Evolutionary conservation across 92 coral and sea anemone species (phyloP).

Genomic region (Phenganax marumi): DNA sequence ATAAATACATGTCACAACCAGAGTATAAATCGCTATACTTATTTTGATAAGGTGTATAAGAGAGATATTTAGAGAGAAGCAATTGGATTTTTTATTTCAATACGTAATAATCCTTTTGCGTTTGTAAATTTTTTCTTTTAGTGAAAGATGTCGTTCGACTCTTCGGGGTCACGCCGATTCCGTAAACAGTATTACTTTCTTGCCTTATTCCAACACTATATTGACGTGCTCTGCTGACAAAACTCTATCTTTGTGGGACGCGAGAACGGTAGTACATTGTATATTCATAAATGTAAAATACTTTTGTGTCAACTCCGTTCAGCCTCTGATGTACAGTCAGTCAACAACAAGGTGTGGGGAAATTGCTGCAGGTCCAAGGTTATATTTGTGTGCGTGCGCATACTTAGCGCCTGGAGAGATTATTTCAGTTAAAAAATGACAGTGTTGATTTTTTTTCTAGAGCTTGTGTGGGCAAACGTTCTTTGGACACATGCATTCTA

Average conservation of each 20-base stretch:
- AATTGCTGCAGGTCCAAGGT: too few relatives aligned
- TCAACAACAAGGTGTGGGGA: too few relatives aligned
- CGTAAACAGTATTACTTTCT: conserved; percentile 85
- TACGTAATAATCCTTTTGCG: not conserved
- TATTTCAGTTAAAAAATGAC: not conserved
- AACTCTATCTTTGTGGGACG: conserved; percentile 98
- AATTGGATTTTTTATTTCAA: not conserved
- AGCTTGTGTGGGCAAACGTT: conserved; percentile 98
- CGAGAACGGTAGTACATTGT: conserved; percentile 70
- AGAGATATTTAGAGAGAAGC: not conserved
- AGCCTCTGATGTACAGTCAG: not conserved
- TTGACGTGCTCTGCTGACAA: conserved; percentile 98
- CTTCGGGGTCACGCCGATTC: conserved; percentile 99
- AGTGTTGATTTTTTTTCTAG: conserved; percentile 41
- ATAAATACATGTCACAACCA: too few relatives aligned
- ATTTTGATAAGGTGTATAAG: too few relatives aligned
- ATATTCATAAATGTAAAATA: too few relatives aligned
- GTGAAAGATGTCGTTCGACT: conserved; percentile 94
- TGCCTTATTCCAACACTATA: conserved; percentile 89
- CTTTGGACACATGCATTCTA: conserved; percentile 98
- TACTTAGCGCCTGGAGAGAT: not conserved
- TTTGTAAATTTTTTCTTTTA: conserved; percentile 33
- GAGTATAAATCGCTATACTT: too few relatives aligned
- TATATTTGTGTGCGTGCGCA: not conserved
- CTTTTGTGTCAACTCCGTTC: not conserved